Evolutionary conservation across 2,888 invertebrate genomes (phyloP).

Genomic region (Aphidoletes aphidimyza): DNA sequence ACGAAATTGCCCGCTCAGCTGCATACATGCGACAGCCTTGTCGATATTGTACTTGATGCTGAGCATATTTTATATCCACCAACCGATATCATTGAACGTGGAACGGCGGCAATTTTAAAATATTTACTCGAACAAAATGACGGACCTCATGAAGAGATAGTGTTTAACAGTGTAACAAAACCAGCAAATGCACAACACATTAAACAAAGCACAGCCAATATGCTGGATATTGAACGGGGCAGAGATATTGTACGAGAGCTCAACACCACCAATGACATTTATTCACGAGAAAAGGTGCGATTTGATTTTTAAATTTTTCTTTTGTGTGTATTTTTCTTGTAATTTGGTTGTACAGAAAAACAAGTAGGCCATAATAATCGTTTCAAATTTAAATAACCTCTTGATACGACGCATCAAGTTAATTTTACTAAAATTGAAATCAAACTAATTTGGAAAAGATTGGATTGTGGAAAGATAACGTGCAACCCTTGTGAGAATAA

Average conservation of each 20-base stretch:
- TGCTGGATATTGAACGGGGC: background rate
- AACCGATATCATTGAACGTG: conserved; percentile 69
- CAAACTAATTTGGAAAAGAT: too few species aligned
- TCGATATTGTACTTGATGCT: conserved; percentile 72
- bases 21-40: conserved; percentile 73
- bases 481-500: too few species aligned
- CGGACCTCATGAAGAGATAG: background rate
- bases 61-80: conserved; percentile 76
- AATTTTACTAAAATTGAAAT: too few species aligned
- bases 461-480: too few species aligned
- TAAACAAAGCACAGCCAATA: background rate
- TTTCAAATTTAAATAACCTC: too few species aligned
- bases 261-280: conserved; percentile 47
- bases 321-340: too few species aligned
- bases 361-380: too few species aligned
- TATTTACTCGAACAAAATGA: conserved; percentile 71
- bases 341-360: too few species aligned
- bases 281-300: conserved; percentile 55
- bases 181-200: background rate
- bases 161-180: background rate
- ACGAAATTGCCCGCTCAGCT: conserved; percentile 73
- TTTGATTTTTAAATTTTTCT: background rate
- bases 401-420: too few species aligned
- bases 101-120: conserved; percentile 74
- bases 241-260: background rate